These are phyloP conservation scores for Halcyon malimbica DNA, from an alignment of 2,113 vertebrate species.

Conservation along the genomic window DNA sequence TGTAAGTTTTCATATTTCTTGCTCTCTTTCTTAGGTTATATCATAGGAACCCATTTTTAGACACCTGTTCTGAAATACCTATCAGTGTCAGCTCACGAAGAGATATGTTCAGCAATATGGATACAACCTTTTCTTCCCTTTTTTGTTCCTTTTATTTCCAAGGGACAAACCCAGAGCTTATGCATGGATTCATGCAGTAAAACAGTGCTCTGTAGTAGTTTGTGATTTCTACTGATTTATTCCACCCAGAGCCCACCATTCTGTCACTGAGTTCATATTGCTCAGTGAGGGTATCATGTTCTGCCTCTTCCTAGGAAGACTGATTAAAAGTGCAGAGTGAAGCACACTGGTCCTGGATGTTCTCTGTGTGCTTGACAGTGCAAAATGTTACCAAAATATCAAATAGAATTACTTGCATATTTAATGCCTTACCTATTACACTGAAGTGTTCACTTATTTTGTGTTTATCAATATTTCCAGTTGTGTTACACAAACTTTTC, in stretches of 20 bases:
- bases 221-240: not conserved
- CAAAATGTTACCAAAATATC: not conserved
- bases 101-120: not conserved
- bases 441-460: not conserved
- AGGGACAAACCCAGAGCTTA: not conserved
- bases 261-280: not conserved
- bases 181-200: not conserved
- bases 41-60: not conserved
- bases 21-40: not conserved
- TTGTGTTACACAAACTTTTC: not conserved
- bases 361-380: not conserved
- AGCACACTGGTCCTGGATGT: not conserved
- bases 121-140: not conserved
- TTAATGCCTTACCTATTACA: not conserved
- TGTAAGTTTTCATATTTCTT: not conserved
- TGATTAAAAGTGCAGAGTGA: not conserved
- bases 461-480: slow-evolving; percentile 6
- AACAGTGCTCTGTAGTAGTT: not conserved
- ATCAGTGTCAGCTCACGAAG: not conserved
- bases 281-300: not conserved
- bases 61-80: not conserved
- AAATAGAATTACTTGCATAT: not conserved
- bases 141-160: not conserved
- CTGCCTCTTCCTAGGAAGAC: not conserved
- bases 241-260: not conserved